phyloP scores from a whole-genome alignment of 1,140 invertebrate genomes.

The Trachymyrmex cornetzi region DNA sequence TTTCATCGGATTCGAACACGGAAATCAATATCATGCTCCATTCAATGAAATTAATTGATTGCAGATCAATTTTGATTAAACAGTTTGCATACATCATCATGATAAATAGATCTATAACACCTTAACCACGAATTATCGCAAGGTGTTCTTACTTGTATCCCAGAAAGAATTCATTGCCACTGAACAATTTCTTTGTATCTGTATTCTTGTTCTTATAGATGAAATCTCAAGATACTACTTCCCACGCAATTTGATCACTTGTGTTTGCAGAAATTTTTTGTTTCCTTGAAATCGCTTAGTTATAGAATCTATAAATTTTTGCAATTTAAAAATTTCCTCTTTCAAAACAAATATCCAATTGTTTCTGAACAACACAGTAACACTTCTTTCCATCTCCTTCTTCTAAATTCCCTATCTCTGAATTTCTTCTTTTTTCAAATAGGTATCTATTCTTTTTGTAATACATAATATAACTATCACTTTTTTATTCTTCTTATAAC shows the following conservation, averaged over 20 bases:
- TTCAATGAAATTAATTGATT: neutral
- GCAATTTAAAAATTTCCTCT: neutral
- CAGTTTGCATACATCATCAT: no score
- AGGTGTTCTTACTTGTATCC: neutral
- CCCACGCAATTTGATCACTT: neutral
- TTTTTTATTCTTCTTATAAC: slow-evolving; percentile 4
- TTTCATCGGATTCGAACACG: neutral
- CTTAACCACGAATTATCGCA: neutral
- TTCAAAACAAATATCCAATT: neutral
- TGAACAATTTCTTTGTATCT: neutral
- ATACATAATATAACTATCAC: neutral
- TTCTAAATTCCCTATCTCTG: neutral
- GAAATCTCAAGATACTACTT: neutral
- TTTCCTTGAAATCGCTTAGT: neutral
- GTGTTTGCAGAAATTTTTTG: neutral
- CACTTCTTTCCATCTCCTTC: neutral
- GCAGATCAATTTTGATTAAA: neutral
- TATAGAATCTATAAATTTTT: neutral
- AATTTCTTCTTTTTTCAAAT: slow-evolving; percentile 31
- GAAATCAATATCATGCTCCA: neutral
- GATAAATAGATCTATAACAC: neutral
- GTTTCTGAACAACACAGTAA: neutral
- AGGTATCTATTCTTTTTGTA: neutral
- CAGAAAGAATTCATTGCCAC: neutral
- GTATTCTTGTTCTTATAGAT: neutral